These are phyloP conservation scores for Chrysomallon squamiferum DNA, from an alignment of 1,140 invertebrate genomes.

Conservation along the genomic window DNA sequence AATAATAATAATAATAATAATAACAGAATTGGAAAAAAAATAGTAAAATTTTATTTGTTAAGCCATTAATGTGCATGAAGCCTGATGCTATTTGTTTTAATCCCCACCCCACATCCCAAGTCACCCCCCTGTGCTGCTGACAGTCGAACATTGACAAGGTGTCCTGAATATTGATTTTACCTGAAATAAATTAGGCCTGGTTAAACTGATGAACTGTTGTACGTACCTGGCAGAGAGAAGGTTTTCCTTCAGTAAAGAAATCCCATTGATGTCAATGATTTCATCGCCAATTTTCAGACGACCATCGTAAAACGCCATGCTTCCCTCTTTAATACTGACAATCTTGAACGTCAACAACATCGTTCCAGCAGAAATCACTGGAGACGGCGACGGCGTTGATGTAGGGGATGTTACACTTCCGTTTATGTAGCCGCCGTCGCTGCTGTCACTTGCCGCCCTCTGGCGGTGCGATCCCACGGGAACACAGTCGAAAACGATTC, in stretches of 20 bases:
- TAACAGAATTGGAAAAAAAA: too few relatives aligned
- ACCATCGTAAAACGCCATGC: conserved; percentile 26
- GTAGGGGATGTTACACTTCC: conserved; percentile 1
- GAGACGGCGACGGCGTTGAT: neutral
- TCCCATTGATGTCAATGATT: conserved; percentile 42
- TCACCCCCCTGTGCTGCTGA: too few relatives aligned
- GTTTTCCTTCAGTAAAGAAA: conserved; percentile 31
- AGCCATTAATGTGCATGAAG: too few relatives aligned
- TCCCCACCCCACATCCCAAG: too few relatives aligned
- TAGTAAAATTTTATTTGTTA: too few relatives aligned
- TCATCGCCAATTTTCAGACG: conserved; percentile 42
- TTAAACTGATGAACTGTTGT: too few relatives aligned
- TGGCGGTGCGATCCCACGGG: neutral
- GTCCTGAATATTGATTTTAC: too few relatives aligned
- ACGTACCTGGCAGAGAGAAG: conserved; percentile 36
- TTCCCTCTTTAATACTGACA: conserved; percentile 27
- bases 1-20: too few relatives aligned
- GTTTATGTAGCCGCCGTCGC: neutral
- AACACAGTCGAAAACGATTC: conserved; percentile 32
- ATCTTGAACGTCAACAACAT: conserved; percentile 18
- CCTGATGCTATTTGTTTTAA: too few relatives aligned
- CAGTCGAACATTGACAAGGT: too few relatives aligned
- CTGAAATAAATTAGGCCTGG: too few relatives aligned
- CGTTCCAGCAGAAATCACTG: neutral
- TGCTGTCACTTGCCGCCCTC: conserved; percentile 1